Evolutionary conservation across 92 coral and sea anemone species (phyloP).

Genomic region (Bergia sp.): DNA sequence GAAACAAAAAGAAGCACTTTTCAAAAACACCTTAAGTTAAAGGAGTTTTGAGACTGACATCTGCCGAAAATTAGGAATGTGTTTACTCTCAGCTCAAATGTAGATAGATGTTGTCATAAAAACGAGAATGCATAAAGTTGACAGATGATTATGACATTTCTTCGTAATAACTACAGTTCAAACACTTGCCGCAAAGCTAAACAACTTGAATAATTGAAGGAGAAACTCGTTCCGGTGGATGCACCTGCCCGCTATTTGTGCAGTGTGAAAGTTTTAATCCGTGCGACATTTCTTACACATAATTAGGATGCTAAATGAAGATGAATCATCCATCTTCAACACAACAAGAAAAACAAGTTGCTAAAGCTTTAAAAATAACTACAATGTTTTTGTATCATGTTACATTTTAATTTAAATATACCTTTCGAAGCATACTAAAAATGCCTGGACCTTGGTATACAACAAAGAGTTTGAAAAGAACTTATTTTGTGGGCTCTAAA

Average conservation of each 20-base stretch:
- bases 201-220: not conserved
- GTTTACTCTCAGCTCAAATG: not conserved
- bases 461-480: not conserved
- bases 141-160: not conserved
- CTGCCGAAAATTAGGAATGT: too few relatives aligned
- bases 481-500: too few relatives aligned
- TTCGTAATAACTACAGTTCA: not conserved
- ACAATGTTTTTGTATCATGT: not conserved
- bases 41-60: too few relatives aligned
- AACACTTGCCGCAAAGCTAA: not conserved
- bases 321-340: not conserved
- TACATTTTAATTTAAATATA: too few relatives aligned
- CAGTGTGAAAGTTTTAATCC: too few relatives aligned
- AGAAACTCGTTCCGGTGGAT: not conserved
- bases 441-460: too few relatives aligned
- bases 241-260: not conserved
- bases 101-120: not conserved
- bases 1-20: too few relatives aligned
- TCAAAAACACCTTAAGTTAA: too few relatives aligned
- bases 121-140: not conserved
- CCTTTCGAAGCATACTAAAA: not conserved
- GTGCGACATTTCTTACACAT: too few relatives aligned
- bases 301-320: not conserved
- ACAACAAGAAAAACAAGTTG: too few relatives aligned
- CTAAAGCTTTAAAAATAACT: not conserved